A percentile compares a stretch with the other conserved stretches of the same genome.
These are phyloP conservation scores for Arge pagana DNA, from an alignment of 2,888 invertebrate species.

Conservation along the genomic window DNA sequence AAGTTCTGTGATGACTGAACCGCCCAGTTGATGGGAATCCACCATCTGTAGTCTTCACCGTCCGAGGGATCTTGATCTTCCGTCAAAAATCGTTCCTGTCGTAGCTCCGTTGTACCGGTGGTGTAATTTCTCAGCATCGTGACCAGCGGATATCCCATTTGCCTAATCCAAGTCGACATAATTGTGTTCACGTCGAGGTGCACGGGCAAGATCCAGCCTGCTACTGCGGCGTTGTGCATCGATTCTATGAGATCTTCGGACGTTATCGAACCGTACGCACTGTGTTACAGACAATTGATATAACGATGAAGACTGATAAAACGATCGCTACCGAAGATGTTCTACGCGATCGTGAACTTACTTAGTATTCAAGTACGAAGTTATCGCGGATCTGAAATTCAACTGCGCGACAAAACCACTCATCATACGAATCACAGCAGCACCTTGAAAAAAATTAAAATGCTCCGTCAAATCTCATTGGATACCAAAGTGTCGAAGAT, in stretches of 20 bases:
- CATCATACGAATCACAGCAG: conserved; percentile 64
- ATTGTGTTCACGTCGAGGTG: conserved; percentile 64
- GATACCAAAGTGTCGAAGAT: no score
- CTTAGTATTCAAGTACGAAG: conserved; percentile 57
- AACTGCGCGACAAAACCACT: conserved; percentile 61
- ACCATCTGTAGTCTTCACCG: conserved; percentile 62
- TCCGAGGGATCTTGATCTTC: conserved; percentile 14
- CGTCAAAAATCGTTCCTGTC: conserved; percentile 66
- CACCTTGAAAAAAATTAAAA: conserved; percentile 33
- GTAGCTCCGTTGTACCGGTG: conserved; percentile 23
- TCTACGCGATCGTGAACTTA: no score
- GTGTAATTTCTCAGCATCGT: conserved; percentile 63
- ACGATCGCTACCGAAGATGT: no score
- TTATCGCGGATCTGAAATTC: conserved; percentile 64
- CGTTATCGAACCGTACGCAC: conserved; percentile 51
- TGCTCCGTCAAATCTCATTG: conserved; percentile 34
- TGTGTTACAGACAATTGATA: no score
- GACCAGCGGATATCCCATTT: conserved; percentile 72
- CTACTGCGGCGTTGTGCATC: conserved; percentile 41
- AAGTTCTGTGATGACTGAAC: conserved; percentile 63
- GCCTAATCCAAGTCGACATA: conserved; percentile 75
- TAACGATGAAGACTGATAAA: no score
- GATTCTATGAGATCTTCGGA: conserved; percentile 54
- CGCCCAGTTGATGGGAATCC: conserved; percentile 80
- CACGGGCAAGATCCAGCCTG: conserved; percentile 39